These are phyloP conservation scores for Dunckerocampus dactyliophorus DNA, from an alignment of 2,113 vertebrate species.

Conservation along the genomic window DNA sequence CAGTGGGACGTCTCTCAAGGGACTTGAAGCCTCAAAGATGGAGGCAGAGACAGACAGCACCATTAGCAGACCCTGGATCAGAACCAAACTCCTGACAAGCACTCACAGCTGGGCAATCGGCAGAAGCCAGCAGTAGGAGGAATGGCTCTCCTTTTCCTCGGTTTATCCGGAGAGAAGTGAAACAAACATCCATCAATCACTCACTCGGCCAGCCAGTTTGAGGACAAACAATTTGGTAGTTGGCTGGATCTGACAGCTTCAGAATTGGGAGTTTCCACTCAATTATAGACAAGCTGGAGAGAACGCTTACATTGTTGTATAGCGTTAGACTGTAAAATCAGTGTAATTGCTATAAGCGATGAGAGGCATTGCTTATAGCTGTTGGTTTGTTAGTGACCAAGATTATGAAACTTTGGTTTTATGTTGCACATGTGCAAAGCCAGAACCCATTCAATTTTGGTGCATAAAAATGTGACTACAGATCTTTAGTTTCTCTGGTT, in stretches of 20 bases:
- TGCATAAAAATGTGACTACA: too few species aligned
- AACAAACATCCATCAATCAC: slow-evolving; percentile 58
- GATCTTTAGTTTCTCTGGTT: too few species aligned
- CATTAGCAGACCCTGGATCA: slow-evolving; percentile 53
- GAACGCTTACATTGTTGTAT: neutral
- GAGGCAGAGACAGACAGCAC: slow-evolving; percentile 56
- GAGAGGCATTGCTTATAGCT: too few species aligned
- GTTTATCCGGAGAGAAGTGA: slow-evolving; percentile 46
- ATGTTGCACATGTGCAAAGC: too few species aligned
- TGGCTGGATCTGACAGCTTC: slow-evolving; percentile 5
- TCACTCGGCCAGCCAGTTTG: slow-evolving; percentile 27
- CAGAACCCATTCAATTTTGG: too few species aligned
- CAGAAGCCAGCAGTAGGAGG: slow-evolving; percentile 23
- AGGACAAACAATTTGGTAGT: slow-evolving; percentile 22
- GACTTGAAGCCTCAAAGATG: slow-evolving; percentile 36
- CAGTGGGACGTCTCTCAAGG: slow-evolving; percentile 27
- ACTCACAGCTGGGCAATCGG: slow-evolving; percentile 41
- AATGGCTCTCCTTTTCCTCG: slow-evolving; percentile 37
- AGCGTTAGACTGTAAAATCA: neutral
- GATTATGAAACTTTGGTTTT: too few species aligned
- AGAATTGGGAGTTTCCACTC: slow-evolving; percentile 1
- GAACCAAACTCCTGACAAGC: slow-evolving; percentile 47
- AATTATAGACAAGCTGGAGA: neutral
- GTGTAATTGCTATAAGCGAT: too few species aligned
- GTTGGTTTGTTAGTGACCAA: too few species aligned